Percentiles rank a stretch among this genome's conserved stretches.
These are phyloP conservation scores for Limnephilus rhombicus DNA, from an alignment of 2,888 invertebrate species.

Conservation along the genomic window DNA sequence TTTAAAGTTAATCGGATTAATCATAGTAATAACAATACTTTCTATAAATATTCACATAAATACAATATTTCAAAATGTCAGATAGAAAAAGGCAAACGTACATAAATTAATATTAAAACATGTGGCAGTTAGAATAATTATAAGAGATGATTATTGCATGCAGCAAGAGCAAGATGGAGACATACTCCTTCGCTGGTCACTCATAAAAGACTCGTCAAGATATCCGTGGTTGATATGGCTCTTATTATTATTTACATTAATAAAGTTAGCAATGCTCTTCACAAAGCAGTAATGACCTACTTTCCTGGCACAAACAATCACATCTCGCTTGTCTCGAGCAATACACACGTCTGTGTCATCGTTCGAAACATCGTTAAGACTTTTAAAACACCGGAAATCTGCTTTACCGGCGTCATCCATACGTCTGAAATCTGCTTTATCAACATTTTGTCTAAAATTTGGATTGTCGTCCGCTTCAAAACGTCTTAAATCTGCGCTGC, in stretches of 20 bases:
- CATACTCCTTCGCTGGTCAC: conserved; percentile 28
- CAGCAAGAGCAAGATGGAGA: conserved; percentile 62
- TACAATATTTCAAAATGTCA: conserved; percentile 21
- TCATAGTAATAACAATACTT: neutral
- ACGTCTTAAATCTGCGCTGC: neutral
- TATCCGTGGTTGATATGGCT: conserved; percentile 53
- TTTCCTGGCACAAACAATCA: conserved; percentile 25
- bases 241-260: conserved; percentile 1
- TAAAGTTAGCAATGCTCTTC: conserved; percentile 50
- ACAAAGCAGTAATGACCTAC: conserved; percentile 49
- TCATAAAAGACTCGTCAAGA: conserved; percentile 39
- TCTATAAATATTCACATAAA: neutral
- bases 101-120: conserved; percentile 17
- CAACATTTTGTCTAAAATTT: neutral
- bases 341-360: neutral
- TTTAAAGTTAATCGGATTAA: conserved; percentile 32
- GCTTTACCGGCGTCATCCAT: conserved; percentile 4
- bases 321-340: neutral
- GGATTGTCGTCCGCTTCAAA: neutral
- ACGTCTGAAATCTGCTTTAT: neutral
- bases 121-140: conserved; percentile 26
- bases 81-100: neutral
- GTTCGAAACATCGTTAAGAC: conserved; percentile 2
- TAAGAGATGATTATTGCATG: conserved; percentile 49
- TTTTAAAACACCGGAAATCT: conserved; percentile 28